These are phyloP conservation scores for Sebastes itinus DNA, from an alignment of 2,797 vertebrate species.

Conservation along the genomic window DNA sequence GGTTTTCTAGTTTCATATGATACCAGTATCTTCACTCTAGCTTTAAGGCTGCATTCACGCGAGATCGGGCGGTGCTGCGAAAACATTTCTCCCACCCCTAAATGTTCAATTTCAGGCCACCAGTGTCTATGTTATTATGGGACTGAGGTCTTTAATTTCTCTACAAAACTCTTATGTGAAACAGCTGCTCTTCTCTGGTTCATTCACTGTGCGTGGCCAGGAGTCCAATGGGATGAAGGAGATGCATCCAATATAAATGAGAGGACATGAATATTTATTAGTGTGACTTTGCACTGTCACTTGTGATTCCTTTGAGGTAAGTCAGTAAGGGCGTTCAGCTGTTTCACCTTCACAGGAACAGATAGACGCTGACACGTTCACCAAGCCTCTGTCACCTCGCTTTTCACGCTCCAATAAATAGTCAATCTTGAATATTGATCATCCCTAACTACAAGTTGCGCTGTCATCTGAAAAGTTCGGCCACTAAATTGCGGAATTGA, in stretches of 20 bases:
- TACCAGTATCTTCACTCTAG: no score
- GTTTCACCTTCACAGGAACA: constrained; percentile 33
- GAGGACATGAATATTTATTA: constrained; percentile 52
- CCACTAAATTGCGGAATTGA: constrained; percentile 24
- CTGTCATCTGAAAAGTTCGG: constrained; percentile 54
- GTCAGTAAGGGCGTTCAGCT: background rate
- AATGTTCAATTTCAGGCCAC: background rate
- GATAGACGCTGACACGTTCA: constrained; percentile 12
- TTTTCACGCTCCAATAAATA: constrained; percentile 27
- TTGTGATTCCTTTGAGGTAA: constrained; percentile 22
- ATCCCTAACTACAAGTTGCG: constrained; percentile 21
- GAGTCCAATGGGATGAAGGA: constrained; percentile 16
- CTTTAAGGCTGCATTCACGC: no score
- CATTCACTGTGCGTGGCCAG: background rate
- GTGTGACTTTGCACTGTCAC: constrained; percentile 37
- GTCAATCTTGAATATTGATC: constrained; percentile 36
- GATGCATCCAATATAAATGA: constrained; percentile 34
- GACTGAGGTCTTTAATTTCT: background rate
- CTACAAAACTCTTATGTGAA: background rate
- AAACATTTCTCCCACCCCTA: no score
- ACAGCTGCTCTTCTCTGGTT: constrained; percentile 14
- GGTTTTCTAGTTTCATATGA: no score
- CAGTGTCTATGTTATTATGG: background rate
- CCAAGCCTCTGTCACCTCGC: constrained; percentile 3
- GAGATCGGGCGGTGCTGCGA: no score